Conservation (phyloP, 2,888 invertebrate species). For the Timema podura region DNA sequence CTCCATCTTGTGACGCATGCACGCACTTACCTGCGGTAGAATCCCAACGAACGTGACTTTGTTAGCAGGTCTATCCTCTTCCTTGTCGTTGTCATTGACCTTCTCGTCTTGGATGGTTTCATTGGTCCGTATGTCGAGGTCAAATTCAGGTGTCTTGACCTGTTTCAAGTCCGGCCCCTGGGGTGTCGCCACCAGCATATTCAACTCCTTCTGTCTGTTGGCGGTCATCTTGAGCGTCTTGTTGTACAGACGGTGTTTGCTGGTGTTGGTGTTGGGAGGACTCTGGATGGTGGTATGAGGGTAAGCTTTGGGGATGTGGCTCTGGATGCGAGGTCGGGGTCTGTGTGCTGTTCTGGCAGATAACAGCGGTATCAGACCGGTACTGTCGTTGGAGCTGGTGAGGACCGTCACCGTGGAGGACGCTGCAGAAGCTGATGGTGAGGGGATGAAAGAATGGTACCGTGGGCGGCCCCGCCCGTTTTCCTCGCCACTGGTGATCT, state of each 20-base stretch:
- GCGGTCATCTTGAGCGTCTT: slow-evolving; percentile 28
- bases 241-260: slow-evolving; percentile 32
- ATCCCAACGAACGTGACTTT: too few relatives aligned
- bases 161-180: slow-evolving; percentile 32
- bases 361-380: not conserved
- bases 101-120: too few relatives aligned
- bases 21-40: too few relatives aligned
- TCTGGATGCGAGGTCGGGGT: not conserved
- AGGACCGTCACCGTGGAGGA: slow-evolving; percentile 18
- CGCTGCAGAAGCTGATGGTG: slow-evolving; percentile 17
- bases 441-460: not conserved
- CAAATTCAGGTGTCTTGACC: too few relatives aligned
- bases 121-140: too few relatives aligned
- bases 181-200: slow-evolving; percentile 35
- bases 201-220: slow-evolving; percentile 36
- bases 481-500: not conserved
- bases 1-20: too few relatives aligned
- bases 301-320: slow-evolving; percentile 7
- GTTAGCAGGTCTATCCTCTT: too few relatives aligned
- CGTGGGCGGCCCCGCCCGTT: not conserved
- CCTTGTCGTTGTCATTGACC: too few relatives aligned
- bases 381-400: slow-evolving; percentile 19
- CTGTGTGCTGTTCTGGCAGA: not conserved
- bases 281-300: not conserved
- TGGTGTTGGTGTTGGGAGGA: slow-evolving; percentile 16